A percentile compares a stretch with the other conserved stretches of the same genome.
These are phyloP conservation scores for Perodicticus potto DNA, from an alignment of 2,797 vertebrate genomes.

Conservation along the genomic window DNA sequence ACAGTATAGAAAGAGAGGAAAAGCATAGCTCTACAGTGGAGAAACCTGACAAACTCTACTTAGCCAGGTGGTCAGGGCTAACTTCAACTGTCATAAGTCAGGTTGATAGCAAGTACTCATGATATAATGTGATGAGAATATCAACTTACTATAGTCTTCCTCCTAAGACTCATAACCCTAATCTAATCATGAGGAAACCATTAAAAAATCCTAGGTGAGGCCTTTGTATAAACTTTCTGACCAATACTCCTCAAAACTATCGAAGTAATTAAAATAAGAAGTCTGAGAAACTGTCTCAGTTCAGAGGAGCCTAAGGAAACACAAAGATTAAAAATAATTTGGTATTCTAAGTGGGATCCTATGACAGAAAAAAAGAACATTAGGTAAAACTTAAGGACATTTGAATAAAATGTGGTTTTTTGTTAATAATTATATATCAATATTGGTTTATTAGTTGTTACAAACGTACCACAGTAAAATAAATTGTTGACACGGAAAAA, in stretches of 20 bases:
- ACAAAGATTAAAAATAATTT: background rate
- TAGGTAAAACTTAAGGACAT: background rate
- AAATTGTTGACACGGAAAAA: background rate
- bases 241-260: background rate
- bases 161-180: background rate
- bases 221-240: background rate
- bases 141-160: background rate
- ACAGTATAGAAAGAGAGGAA: background rate
- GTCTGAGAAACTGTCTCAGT: too few relatives aligned
- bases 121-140: background rate
- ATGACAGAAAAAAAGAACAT: background rate
- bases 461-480: too few relatives aligned
- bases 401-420: background rate
- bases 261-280: background rate
- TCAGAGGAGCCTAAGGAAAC: too few relatives aligned
- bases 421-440: too few relatives aligned
- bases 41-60: background rate
- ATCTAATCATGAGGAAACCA: background rate
- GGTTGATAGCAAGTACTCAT: too few relatives aligned
- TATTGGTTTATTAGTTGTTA: too few relatives aligned
- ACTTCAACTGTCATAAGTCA: too few relatives aligned
- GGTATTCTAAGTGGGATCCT: background rate
- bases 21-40: background rate
- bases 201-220: background rate
- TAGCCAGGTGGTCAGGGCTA: background rate